Evolutionary conservation across 2,797 vertebrate species (phyloP), one percentile per base, ranked within the genome.

Genomic region (Otolemur crassicaudatus): DNA sequence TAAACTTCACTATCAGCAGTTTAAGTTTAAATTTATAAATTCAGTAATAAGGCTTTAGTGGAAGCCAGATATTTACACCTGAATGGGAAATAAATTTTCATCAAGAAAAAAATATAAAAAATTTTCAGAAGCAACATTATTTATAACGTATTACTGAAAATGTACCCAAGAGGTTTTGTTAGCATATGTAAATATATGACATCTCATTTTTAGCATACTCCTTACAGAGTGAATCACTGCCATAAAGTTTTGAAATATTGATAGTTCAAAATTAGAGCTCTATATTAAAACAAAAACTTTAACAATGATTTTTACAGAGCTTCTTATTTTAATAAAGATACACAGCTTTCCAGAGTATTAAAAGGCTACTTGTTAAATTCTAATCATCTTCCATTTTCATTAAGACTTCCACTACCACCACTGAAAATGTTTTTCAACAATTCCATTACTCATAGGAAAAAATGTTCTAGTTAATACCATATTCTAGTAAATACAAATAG

Each of bases 311-410:
- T 90, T 90, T 91, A 93, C 19, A 53, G 8, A 91, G 46, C 23
- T 56, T 94, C 86, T 60, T 86, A 90, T 61, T 87, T 96, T 87
- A 83, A 81, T 73, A 79, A 91, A 93, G 94, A 90, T 29, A n/a
- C 73, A 93, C 23, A 93, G 61, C 27, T 90, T 95, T 90, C n/a
- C 19, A 58, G 19, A 80, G 5, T 81, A 17, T 79, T 92, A 86
- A 90, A 90, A 96, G 7, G 60, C 60, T 94, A 72, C 31, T 14
- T 79, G 25, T 60, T 92, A 95, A 82, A 86, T 87, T 34, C 60
- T 94, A 85, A 93, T 72, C 40, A 93, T 29, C 2, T 46, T n/a
- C 34, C 65, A 85, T 69, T 90, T 94, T 94, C 46, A 60, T 43
- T 95, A 92, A 84, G 56, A 88, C 82, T 73, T 86, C 58, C 60